phyloP scores from a whole-genome alignment of 2,113 vertebrate species.

The Rhinolophus sinicus region DNA sequence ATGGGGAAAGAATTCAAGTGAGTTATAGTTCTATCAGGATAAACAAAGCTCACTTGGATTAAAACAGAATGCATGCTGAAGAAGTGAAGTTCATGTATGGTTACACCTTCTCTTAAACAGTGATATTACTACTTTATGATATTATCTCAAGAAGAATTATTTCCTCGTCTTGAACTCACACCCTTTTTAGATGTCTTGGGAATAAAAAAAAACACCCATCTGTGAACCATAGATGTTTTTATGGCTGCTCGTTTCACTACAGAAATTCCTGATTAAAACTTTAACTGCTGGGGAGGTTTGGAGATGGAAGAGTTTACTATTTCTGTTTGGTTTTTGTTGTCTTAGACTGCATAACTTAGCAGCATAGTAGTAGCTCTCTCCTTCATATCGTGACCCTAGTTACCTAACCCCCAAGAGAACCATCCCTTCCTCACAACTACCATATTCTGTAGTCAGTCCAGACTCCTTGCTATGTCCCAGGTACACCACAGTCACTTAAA shows the following conservation, averaged over 20 bases:
- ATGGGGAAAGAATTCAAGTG: no score
- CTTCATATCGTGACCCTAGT: not conserved
- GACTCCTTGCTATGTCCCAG: not conserved
- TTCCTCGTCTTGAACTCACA: not conserved
- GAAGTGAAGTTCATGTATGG: no score
- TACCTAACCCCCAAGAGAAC: not conserved
- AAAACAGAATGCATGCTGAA: no score
- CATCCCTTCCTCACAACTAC: not conserved
- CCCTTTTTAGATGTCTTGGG: not conserved
- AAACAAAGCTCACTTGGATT: no score
- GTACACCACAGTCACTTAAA: not conserved
- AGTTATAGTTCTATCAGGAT: no score
- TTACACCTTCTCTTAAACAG: conserved; percentile 12
- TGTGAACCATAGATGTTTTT: not conserved
- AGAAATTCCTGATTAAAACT: not conserved
- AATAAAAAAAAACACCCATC: not conserved
- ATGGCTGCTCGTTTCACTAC: not conserved
- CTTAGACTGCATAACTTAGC: fast-evolving
- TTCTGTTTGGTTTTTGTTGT: not conserved
- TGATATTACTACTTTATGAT: not conserved
- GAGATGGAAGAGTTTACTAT: not conserved
- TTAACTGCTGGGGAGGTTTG: not conserved
- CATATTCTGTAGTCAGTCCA: not conserved
- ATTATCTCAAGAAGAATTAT: not conserved
- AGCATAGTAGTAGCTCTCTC: no score